phyloP scores from a whole-genome alignment of 1,140 invertebrate species.

The Scaptodrosophila lebanonensis region DNA sequence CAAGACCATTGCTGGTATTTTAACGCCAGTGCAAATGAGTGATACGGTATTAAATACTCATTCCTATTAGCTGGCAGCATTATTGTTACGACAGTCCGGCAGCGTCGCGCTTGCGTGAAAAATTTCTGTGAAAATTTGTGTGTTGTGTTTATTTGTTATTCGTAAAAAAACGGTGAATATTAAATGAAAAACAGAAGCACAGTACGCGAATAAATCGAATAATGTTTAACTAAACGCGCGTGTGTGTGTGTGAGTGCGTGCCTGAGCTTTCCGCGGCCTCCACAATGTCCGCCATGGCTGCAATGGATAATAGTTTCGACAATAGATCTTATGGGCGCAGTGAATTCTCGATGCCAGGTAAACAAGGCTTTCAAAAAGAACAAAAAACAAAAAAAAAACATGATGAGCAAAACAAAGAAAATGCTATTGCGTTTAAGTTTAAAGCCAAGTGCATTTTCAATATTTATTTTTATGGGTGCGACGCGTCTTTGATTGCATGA shows the following conservation, averaged over 20 bases:
- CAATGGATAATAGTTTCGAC: slow-evolving; percentile 72
- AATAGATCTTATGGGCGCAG: slow-evolving; percentile 73
- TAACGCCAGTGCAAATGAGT: no score
- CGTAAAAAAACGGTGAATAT: slow-evolving; percentile 29
- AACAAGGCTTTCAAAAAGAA: slow-evolving; percentile 31
- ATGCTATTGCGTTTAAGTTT: slow-evolving; percentile 4
- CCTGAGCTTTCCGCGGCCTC: slow-evolving; percentile 31
- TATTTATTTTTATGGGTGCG: neutral
- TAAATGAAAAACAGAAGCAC: slow-evolving; percentile 54
- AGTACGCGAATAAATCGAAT: slow-evolving; percentile 20
- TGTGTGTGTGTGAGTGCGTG: slow-evolving; percentile 34
- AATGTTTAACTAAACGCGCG: slow-evolving; percentile 47
- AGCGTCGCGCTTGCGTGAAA: no score
- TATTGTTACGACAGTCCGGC: no score
- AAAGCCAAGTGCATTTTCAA: slow-evolving; percentile 44
- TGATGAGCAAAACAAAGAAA: slow-evolving; percentile 30
- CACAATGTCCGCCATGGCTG: slow-evolving; percentile 71
- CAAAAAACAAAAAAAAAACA: slow-evolving; percentile 13
- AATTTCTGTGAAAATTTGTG: slow-evolving; percentile 49
- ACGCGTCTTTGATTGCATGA: slow-evolving; percentile 5
- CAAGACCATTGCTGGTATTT: no score
- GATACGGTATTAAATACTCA: no score
- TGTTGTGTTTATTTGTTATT: slow-evolving; percentile 51
- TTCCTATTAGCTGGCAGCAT: no score
- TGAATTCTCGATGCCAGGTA: slow-evolving; percentile 76